Evolutionary conservation across 2,797 vertebrate species (phyloP), one percentile per base, ranked within the genome.

Genomic region (Bucorvus abyssinicus): DNA sequence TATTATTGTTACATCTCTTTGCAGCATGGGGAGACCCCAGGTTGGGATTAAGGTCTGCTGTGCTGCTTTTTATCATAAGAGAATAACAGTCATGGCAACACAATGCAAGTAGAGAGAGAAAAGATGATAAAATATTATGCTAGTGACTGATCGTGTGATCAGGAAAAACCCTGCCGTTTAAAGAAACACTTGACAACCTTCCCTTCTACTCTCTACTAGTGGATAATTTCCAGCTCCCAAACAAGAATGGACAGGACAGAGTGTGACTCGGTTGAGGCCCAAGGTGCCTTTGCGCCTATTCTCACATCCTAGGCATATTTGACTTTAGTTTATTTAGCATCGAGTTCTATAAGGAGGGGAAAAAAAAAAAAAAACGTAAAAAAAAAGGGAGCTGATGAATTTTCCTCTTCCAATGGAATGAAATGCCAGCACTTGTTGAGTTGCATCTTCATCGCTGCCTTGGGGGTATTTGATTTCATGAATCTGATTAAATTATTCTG

Each of bases 401-500:
- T 95, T 96, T 76, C 45, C 24, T 78, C 60, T 95, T 96, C 69
- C 53, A 69, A 23, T 91, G 53, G 89, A 96, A 96, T 95, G 69
- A 96, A 96, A 94, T 96, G 84, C 92, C 67, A 84, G 76, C 70
- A 94, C 96, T 96, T 96, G 96, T 96, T 96, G 96, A 95, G 73
- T 80, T 94, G 84, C 90, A 91, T 91, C 93, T 95, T 95, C 89
- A 96, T 95, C 6, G 27, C 84, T 96, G 95, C 97, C 97, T 96
- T 94, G 95, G 95, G 97, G 96, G 89, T 96, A 96, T 96, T 96
- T 97, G 96, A 96, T 96, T 96, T 96, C 94, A 95, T 95, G 95
- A 96, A 97, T 96, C 81, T 97, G 97, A 97, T 97, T 97, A 97
- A 97, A 97, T 97, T 96, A 97, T 96, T 94, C 96, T 89, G 86